Conservation (phyloP, 2,797 vertebrate genomes). For the Graptemys geographica region DNA sequence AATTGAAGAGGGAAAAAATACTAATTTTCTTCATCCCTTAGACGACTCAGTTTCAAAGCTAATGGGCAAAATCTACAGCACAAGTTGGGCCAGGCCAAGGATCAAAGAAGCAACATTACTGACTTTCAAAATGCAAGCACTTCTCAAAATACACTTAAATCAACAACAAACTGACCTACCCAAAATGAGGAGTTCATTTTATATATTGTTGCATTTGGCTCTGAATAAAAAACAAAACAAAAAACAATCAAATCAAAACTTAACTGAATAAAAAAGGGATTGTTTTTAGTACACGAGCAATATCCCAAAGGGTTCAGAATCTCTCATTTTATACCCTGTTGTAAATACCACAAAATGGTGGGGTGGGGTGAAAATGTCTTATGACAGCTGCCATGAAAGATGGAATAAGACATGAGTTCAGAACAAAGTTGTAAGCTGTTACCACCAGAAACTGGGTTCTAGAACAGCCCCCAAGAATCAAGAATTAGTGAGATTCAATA, state of each 20-base stretch:
- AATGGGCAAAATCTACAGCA: neutral
- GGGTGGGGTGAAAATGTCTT: neutral
- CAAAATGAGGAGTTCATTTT: neutral
- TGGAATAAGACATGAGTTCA: neutral
- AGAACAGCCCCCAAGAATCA: neutral
- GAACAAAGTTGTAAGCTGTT: neutral
- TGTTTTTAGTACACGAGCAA: neutral
- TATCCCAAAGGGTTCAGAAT: neutral
- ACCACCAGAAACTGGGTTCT: neutral
- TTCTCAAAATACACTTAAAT: slow-evolving; percentile 30
- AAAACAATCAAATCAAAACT: neutral
- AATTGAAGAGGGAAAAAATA: neutral
- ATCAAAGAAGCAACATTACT: slow-evolving; percentile 24
- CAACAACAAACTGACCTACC: neutral
- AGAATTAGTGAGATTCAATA: neutral
- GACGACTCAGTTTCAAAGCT: slow-evolving; percentile 2
- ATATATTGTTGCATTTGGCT: neutral
- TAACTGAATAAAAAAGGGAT: neutral
- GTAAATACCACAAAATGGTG: neutral
- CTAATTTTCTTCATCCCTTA: slow-evolving; percentile 7
- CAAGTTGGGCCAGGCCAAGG: neutral
- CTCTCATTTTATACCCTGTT: neutral
- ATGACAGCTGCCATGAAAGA: neutral
- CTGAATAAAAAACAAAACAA: too few species aligned
- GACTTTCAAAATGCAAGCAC: slow-evolving; percentile 3